Evolutionary conservation across 2,113 vertebrate species (phyloP).

Genomic region (Ictalurus furcatus): DNA sequence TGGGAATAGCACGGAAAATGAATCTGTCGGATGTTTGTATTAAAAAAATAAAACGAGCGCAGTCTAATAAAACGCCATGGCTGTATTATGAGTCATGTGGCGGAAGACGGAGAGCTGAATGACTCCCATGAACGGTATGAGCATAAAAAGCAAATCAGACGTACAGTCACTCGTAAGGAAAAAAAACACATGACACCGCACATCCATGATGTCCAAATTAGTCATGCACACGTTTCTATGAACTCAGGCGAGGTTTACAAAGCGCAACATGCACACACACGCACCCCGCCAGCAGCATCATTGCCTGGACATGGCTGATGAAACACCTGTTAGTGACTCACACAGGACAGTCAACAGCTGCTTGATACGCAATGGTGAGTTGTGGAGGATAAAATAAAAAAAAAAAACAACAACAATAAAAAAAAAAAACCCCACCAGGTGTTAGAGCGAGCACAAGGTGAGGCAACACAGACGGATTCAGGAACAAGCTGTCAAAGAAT

Average conservation of each 20-base stretch:
- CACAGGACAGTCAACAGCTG: conserved; percentile 46
- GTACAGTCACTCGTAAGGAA: neutral
- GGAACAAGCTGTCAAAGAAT: neutral
- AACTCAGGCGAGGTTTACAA: conserved; percentile 2
- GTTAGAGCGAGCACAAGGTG: neutral
- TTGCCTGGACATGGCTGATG: conserved; percentile 54
- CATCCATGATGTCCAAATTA: neutral
- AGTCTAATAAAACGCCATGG: conserved; percentile 22
- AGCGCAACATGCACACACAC: conserved; percentile 57
- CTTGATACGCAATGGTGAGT: conserved; percentile 36
- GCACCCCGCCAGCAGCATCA: conserved; percentile 11
- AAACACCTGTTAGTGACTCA: conserved; percentile 56
- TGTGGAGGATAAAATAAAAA: neutral
- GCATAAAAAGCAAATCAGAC: conserved; percentile 9
- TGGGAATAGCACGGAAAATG: neutral
- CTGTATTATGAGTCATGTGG: conserved; percentile 32
- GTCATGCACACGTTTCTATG: conserved; percentile 17
- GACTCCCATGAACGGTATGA: neutral
- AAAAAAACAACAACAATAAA: neutral
- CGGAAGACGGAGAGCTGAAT: conserved; percentile 5
- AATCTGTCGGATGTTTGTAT: neutral
- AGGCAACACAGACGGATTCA: neutral
- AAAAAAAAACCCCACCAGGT: neutral
- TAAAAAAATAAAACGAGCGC: neutral
- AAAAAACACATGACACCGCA: neutral